phyloP scores from a whole-genome alignment of 2,888 invertebrate species.

The Sericinus montela region DNA sequence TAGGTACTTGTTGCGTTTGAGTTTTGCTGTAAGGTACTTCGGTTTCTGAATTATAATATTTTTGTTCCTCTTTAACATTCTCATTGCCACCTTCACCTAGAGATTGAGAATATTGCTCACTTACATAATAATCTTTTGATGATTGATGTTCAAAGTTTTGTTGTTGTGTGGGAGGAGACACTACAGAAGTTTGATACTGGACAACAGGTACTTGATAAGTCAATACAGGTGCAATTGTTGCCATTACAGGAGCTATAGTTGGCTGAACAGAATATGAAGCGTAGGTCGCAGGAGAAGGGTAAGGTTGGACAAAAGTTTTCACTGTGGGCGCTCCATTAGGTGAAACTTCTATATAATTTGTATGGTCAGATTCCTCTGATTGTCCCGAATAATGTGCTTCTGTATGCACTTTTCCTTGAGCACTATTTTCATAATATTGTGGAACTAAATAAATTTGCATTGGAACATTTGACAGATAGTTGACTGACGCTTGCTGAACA shows the following conservation, averaged over 20 bases:
- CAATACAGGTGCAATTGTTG: constrained; percentile 46
- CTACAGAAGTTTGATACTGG: constrained; percentile 46
- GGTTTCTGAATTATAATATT: constrained; percentile 44
- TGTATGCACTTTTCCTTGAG: constrained; percentile 33
- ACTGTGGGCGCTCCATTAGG: constrained; percentile 45
- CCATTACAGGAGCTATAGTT: constrained; percentile 38
- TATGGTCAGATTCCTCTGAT: constrained; percentile 44
- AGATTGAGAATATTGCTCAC: constrained; percentile 46
- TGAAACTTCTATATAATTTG: constrained; percentile 56
- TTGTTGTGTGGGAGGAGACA: constrained; percentile 34
- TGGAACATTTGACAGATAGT: constrained; percentile 66
- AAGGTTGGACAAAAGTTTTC: constrained; percentile 50
- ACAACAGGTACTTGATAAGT: constrained; percentile 54
- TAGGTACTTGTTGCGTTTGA: constrained; percentile 39
- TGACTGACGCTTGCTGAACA: constrained; percentile 57
- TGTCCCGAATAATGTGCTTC: constrained; percentile 43
- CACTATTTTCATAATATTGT: constrained; percentile 51
- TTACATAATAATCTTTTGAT: constrained; percentile 48
- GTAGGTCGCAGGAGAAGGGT: constrained; percentile 44
- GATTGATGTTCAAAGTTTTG: constrained; percentile 21
- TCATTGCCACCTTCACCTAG: constrained; percentile 45
- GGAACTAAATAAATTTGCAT: constrained; percentile 72
- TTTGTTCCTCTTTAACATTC: constrained; percentile 42
- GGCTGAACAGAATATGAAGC: constrained; percentile 52
- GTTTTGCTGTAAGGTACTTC: constrained; percentile 43